phyloP scores from a whole-genome alignment of 53 echinoderm and acorn worm genomes.

The Antedon mediterranea region DNA sequence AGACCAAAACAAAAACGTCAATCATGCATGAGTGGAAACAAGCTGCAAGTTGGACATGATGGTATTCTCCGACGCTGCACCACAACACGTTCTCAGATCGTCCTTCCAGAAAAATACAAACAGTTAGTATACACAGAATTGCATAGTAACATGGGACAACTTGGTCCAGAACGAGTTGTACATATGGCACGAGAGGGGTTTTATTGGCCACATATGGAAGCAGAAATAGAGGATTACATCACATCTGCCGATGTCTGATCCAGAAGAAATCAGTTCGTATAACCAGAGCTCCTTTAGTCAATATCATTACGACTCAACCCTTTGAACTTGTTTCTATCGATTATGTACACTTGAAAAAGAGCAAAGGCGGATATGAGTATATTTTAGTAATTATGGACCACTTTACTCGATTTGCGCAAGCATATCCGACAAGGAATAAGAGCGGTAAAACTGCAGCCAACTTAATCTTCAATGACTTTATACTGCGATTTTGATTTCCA shows the following conservation, averaged over 20 bases:
- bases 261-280: constrained; percentile 20
- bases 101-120: constrained; percentile 3
- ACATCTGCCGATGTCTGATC: constrained; percentile 8
- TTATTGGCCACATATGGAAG: constrained; percentile 28
- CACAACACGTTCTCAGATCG: constrained; percentile 2
- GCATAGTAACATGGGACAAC: constrained; percentile 20
- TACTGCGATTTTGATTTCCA: no score
- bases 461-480: no score
- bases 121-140: constrained; percentile 6
- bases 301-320: no score
- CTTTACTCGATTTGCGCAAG: no score
- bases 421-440: no score
- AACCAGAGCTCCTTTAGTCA: no score
- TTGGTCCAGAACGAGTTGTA: constrained; percentile 8
- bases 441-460: no score
- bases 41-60: constrained; percentile 11
- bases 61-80: constrained; percentile 17
- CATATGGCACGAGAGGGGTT: constrained; percentile 25
- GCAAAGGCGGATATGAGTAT: no score
- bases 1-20: background rate
- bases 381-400: no score
- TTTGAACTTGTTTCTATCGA: no score
- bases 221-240: constrained; percentile 13
- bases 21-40: constrained; percentile 29
- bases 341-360: no score